A percentile compares a stretch with the other conserved stretches of the same genome.
Evolutionary conservation across 1,140 invertebrate genomes (phyloP).

Genomic region (Tenebrio molitor): DNA sequence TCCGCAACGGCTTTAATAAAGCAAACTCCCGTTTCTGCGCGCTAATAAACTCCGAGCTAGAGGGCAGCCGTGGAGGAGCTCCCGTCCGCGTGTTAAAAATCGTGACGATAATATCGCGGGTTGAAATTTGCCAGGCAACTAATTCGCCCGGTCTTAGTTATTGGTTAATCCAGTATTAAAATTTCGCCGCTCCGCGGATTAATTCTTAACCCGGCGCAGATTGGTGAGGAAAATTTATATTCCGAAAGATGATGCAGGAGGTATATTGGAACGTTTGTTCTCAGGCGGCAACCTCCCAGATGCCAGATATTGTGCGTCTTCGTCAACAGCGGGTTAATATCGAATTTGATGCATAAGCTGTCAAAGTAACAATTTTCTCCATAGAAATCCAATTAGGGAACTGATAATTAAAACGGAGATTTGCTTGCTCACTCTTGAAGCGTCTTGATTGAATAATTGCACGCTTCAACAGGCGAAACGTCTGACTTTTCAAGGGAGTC

Average conservation of each 20-base stretch:
- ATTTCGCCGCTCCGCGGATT: slow-evolving; percentile 8
- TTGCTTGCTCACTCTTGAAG: slow-evolving; percentile 22
- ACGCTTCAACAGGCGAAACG: slow-evolving; percentile 23
- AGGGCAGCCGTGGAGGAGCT: slow-evolving; percentile 2
- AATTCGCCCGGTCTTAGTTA: slow-evolving; percentile 21
- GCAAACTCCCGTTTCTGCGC: slow-evolving; percentile 23
- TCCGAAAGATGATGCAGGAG: too few species aligned
- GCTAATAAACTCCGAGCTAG: slow-evolving; percentile 7
- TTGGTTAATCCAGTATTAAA: slow-evolving; percentile 30
- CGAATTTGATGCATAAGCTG: slow-evolving; percentile 34
- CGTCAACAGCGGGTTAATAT: slow-evolving; percentile 10
- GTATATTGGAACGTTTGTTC: too few species aligned
- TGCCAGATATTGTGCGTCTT: slow-evolving; percentile 7
- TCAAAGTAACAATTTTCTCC: slow-evolving; percentile 31
- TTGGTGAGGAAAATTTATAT: too few species aligned
- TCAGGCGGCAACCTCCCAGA: not conserved
- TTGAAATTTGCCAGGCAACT: not conserved
- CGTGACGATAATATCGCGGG: not conserved
- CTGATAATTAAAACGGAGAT: slow-evolving; percentile 40
- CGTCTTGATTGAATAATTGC: slow-evolving; percentile 38
- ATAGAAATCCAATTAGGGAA: slow-evolving; percentile 33
- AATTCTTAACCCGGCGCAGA: not conserved
- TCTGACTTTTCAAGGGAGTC: slow-evolving; percentile 8
- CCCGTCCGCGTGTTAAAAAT: slow-evolving; percentile 12
- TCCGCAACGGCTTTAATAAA: slow-evolving; percentile 32